These are phyloP conservation scores for Thyatira batis DNA, from an alignment of 2,888 invertebrate species.

Conservation along the genomic window DNA sequence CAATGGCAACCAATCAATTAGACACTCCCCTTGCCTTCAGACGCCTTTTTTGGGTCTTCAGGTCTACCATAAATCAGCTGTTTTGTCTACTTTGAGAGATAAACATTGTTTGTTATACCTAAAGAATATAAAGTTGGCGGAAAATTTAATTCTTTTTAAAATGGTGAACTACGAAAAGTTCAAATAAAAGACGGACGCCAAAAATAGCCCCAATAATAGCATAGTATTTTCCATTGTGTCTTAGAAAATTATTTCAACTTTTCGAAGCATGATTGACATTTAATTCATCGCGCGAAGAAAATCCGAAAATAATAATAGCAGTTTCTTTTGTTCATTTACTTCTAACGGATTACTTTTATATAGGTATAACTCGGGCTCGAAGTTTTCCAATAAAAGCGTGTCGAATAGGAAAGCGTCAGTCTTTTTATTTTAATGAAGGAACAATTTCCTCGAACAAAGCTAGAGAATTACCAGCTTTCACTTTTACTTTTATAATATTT, in stretches of 20 bases:
- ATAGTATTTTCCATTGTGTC: background rate
- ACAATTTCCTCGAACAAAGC: background rate
- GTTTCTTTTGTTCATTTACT: background rate
- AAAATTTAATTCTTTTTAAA: too few relatives aligned
- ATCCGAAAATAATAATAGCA: background rate
- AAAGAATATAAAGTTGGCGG: background rate
- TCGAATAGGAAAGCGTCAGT: background rate
- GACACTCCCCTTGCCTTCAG: slow-evolving; percentile 22
- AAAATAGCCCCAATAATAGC: background rate
- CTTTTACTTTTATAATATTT: background rate
- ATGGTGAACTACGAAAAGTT: too few relatives aligned
- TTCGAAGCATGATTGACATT: slow-evolving; percentile 3
- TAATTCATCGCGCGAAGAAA: slow-evolving; percentile 6
- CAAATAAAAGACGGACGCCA: background rate
- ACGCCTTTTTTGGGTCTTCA: slow-evolving; percentile 8
- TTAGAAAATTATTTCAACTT: background rate
- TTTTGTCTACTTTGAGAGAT: background rate
- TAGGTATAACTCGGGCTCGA: background rate
- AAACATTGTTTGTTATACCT: background rate
- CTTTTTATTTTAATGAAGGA: background rate
- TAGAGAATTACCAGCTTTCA: background rate
- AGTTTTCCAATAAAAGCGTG: slow-evolving; percentile 2
- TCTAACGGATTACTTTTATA: background rate
- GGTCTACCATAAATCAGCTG: slow-evolving; percentile 9
- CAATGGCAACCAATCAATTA: slow-evolving; percentile 49